Conservation (phyloP, 2,113 vertebrate genomes). For the Tangachromis dhanisi region DNA sequence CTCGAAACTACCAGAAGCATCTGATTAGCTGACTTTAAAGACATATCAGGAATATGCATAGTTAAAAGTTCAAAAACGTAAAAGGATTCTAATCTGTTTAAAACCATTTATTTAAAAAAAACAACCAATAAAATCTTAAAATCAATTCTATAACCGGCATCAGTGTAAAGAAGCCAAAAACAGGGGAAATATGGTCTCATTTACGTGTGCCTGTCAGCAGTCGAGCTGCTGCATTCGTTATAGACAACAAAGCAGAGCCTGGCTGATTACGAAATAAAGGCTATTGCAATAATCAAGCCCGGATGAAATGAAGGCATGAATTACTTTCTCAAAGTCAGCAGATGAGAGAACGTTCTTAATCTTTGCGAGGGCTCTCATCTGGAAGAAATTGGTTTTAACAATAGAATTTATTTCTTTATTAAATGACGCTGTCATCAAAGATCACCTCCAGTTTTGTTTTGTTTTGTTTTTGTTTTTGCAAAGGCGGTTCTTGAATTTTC, state of each 20-base stretch:
- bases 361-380: not conserved
- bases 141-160: not conserved
- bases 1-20: not conserved
- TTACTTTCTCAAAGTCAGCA: not conserved
- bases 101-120: not conserved
- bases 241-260: not conserved
- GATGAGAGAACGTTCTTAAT: not conserved
- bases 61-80: not conserved
- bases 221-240: not conserved
- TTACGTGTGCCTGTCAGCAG: not conserved
- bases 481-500: not conserved
- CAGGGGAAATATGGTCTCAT: not conserved
- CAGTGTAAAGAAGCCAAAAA: not conserved
- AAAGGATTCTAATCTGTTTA: not conserved
- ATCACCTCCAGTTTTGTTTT: not conserved
- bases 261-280: not conserved
- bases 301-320: not conserved
- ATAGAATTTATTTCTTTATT: not conserved
- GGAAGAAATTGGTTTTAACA: not conserved
- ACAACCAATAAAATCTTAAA: not conserved
- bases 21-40: not conserved
- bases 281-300: not conserved
- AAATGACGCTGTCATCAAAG: not conserved
- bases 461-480: not conserved
- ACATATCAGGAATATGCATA: not conserved